These are phyloP conservation scores for Caloenas nicobarica DNA, from an alignment of 2,113 vertebrate genomes.

Conservation along the genomic window DNA sequence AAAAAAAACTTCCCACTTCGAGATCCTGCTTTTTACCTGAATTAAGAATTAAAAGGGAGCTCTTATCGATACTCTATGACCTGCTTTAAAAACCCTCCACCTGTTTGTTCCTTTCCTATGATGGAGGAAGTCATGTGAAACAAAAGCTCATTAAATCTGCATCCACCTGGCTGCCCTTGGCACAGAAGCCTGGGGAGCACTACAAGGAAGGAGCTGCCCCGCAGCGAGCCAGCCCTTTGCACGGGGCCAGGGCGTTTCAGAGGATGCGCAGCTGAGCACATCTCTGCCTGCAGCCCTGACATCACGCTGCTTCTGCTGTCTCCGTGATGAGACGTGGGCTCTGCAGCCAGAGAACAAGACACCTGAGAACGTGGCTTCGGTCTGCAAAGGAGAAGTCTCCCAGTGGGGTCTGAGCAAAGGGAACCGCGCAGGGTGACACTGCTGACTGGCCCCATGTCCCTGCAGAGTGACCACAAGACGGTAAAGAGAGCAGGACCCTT, in stretches of 20 bases:
- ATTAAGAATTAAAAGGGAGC: neutral
- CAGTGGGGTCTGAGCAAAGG: accelerated
- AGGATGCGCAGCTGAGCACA: neutral
- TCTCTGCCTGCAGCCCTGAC: neutral
- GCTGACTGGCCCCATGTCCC: neutral
- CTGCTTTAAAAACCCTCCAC: slow-evolving; percentile 16
- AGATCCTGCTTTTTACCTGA: neutral
- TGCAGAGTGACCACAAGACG: neutral
- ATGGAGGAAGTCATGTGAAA: slow-evolving; percentile 40
- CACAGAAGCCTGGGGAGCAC: neutral
- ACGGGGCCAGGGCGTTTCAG: neutral
- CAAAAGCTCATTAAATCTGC: slow-evolving; percentile 37
- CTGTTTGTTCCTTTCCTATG: neutral
- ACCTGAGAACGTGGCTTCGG: neutral
- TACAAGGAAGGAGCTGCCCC: neutral
- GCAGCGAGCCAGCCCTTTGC: neutral
- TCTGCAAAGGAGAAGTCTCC: neutral
- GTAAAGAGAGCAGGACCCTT: neutral
- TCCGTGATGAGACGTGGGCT: accelerated
- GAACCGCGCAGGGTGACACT: neutral
- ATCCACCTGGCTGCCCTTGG: slow-evolving; percentile 24
- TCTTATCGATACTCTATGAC: neutral
- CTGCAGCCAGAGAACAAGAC: neutral
- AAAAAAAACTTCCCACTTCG: neutral
- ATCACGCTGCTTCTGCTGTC: neutral